Evolutionary conservation across 2,888 invertebrate genomes (phyloP), one percentile per base, ranked within the genome.

Genomic region (Falcaria lacertinaria): DNA sequence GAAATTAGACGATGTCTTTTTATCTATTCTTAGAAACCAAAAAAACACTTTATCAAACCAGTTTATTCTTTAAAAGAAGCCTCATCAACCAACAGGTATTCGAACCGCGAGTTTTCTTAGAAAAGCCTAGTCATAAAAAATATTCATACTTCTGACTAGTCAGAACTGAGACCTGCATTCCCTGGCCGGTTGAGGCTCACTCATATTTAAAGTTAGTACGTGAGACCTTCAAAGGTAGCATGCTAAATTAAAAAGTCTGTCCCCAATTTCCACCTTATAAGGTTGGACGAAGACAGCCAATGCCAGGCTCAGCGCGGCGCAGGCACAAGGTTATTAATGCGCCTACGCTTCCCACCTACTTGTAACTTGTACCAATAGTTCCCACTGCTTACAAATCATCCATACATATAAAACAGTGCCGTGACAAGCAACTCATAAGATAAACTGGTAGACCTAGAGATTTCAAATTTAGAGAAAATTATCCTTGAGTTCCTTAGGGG

Each of bases 251-350:
- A n/a, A n/a, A 60, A 46, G 52, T 49, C 50, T 68, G 60, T 52
- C 54, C 48, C 48, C 52, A 62, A 65, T 65, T 62, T 64, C 61
- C 54, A 50, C 73, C 76, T 47, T 74, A 78, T 71, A 79, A 72
- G 80, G 81, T 50, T 25, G 22, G 7, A 25, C 55, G 43, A 61
- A 59, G 54, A 54, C 54, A 46, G 59, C 70, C 80, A 81, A 77
- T 75, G 76, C 73, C 71, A 69, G 48, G 41, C 47, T 47, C 41
- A 41, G 48, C 43, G 54, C 54, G 54, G 64, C 59, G 69, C 64
- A 61, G 68, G 68, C 64, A 69, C 79, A 80, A 83, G 83, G 82
- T 73, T 78, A 63, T 51, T 11, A 52, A 33, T 52, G 66, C 69
- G 62, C 83, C 83, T 60, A 81, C 83, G 67, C 79, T 64, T 59